Conservation (phyloP, 2,113 vertebrate species). For the Cavia porcellus region DNA sequence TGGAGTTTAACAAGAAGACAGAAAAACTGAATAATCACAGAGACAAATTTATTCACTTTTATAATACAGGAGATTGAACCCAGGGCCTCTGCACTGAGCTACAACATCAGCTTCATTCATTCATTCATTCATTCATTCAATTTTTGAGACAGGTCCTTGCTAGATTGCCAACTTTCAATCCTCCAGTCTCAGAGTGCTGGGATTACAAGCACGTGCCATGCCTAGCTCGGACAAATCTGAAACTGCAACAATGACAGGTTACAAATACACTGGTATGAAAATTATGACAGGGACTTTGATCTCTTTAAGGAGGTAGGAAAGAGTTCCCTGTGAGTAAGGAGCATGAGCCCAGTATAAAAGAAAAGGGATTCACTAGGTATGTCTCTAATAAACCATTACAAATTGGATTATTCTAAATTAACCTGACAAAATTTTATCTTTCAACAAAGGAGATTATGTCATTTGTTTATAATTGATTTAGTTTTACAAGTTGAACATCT, state of each 20-base stretch:
- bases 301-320: background rate
- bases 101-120: background rate
- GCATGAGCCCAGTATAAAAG: background rate
- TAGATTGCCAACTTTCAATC: background rate
- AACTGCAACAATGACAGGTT: background rate
- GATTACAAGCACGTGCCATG: background rate
- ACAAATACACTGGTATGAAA: background rate
- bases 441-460: slow-evolving; percentile 17
- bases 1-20: background rate
- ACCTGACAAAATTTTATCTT: slow-evolving; percentile 41
- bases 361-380: background rate
- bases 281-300: background rate
- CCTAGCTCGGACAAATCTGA: background rate
- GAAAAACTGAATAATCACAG: background rate
- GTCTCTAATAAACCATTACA: background rate
- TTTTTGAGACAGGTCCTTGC: background rate
- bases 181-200: background rate
- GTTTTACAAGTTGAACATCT: slow-evolving; percentile 16
- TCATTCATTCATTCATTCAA: background rate
- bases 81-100: background rate
- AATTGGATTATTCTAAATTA: slow-evolving; percentile 55
- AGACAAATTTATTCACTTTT: background rate
- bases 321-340: background rate
- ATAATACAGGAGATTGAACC: background rate
- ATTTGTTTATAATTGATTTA: background rate